A percentile compares a stretch with the other conserved stretches of the same genome.
Evolutionary conservation across 2,113 vertebrate genomes (phyloP).

Genomic region (human): GRCh38 chr12:122576501-122577000

Average conservation of each 20-base stretch:
- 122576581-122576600: too few species aligned
- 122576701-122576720: not conserved
- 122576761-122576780: constrained; percentile 15
- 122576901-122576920: constrained; percentile 94
- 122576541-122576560: too few species aligned
- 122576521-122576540: too few species aligned
- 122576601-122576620: too few species aligned
- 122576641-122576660: too few species aligned
- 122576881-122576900: constrained; percentile 85
- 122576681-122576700: not conserved
- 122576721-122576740: not conserved
- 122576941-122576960: constrained; percentile 93
- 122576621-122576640: too few species aligned
- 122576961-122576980: constrained; percentile 88
- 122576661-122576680: too few species aligned
- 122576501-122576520: too few species aligned
- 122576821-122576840: not conserved
- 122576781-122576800: not conserved
- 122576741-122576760: not conserved
- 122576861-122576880: not conserved
- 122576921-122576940: constrained; percentile 88
- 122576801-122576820: not conserved
- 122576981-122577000: constrained; percentile 89
- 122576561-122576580: too few species aligned
- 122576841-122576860: not conserved